A percentile compares a stretch with the other conserved stretches of the same genome.
phyloP scores from a whole-genome alignment of 2,888 invertebrate genomes.

The Cantharis rustica region DNA sequence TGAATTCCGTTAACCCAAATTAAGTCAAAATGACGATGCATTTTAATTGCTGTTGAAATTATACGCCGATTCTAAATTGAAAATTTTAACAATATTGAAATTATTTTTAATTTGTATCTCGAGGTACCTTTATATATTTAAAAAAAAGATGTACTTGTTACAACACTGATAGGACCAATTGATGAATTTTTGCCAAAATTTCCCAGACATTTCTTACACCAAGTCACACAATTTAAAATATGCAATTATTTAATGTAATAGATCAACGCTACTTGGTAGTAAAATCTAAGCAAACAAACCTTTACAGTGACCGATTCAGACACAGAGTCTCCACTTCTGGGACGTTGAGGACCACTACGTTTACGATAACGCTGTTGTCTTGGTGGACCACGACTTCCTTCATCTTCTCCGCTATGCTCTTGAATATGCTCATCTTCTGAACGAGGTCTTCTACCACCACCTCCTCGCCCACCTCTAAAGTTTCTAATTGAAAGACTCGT shows the following conservation, averaged over 20 bases:
- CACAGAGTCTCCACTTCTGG: constrained; percentile 53
- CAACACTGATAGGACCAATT: background rate
- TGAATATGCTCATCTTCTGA: constrained; percentile 59
- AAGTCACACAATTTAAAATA: background rate
- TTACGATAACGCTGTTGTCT: constrained; percentile 51
- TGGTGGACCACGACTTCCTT: constrained; percentile 54
- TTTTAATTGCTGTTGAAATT: no score
- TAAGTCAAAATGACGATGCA: no score
- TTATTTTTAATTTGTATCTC: no score
- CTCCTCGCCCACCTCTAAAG: constrained; percentile 70
- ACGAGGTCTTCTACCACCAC: constrained; percentile 61
- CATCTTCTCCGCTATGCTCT: constrained; percentile 52
- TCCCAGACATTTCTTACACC: background rate
- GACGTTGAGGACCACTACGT: constrained; percentile 54
- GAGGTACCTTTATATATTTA: no score
- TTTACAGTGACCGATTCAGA: constrained; percentile 52
- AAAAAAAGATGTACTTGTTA: background rate
- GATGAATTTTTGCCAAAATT: background rate
- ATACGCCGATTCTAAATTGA: no score
- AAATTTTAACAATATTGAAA: no score
- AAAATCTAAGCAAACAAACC: constrained; percentile 34
- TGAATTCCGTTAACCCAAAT: no score
- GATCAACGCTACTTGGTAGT: background rate
- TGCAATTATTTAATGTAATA: background rate
- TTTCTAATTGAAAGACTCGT: constrained; percentile 51